These are phyloP conservation scores for Pionites leucogaster DNA, from an alignment of 2,113 vertebrate genomes.

Conservation along the genomic window DNA sequence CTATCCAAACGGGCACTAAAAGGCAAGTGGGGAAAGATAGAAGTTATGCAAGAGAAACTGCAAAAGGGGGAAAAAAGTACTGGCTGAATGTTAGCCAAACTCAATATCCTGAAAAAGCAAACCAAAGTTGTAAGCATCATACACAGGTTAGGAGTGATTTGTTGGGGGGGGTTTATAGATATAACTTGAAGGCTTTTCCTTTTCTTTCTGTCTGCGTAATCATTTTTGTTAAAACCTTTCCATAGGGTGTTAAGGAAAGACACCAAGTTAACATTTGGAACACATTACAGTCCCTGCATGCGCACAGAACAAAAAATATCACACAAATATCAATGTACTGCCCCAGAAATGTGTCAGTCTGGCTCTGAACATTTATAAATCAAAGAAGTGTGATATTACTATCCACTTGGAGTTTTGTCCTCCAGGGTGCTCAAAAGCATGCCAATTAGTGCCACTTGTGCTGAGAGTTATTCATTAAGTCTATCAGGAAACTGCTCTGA, in stretches of 20 bases:
- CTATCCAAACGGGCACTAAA: no score
- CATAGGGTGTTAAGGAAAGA: background rate
- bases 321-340: background rate
- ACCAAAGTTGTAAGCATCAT: background rate
- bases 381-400: conserved; percentile 25
- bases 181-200: background rate
- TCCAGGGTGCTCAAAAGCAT: conserved; percentile 18
- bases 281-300: background rate
- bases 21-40: no score
- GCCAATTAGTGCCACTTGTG: conserved; percentile 34
- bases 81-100: no score
- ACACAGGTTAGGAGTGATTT: fast-evolving
- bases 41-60: no score
- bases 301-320: background rate
- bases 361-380: conserved; percentile 28
- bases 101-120: no score
- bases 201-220: background rate
- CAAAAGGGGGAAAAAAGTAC: no score
- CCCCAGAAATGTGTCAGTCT: conserved; percentile 20
- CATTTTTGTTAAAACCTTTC: background rate
- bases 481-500: conserved; percentile 20
- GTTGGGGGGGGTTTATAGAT: background rate
- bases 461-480: conserved; percentile 53
- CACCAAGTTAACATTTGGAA: background rate
- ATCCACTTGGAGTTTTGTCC: background rate